Percentiles rank a stretch among this genome's conserved stretches.
phyloP scores from a whole-genome alignment of 2,113 vertebrate species.

The Myotis lucifugus region DNA sequence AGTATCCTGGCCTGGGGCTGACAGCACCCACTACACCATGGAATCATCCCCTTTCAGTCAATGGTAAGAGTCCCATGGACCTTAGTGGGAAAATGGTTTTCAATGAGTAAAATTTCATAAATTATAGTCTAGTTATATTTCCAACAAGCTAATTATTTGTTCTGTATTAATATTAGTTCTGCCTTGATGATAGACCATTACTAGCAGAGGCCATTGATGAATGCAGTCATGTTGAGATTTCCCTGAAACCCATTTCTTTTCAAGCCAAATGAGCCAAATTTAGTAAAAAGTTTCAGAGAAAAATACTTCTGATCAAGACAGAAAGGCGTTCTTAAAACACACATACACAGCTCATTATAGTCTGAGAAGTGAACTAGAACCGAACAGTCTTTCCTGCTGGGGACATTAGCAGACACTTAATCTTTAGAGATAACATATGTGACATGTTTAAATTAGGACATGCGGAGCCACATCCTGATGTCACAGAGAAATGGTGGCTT shows the following conservation, averaged over 20 bases:
- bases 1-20: background rate
- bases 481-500: background rate
- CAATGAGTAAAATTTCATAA: slow-evolving; percentile 35
- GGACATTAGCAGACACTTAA: background rate
- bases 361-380: background rate
- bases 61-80: background rate
- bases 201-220: slow-evolving; percentile 25
- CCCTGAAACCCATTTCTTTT: background rate
- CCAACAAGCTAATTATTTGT: slow-evolving; percentile 44
- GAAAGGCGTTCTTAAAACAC: background rate
- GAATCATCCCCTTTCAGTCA: background rate
- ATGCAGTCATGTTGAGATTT: background rate
- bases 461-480: background rate
- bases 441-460: slow-evolving; percentile 4
- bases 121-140: slow-evolving; percentile 36
- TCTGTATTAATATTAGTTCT: slow-evolving; percentile 51
- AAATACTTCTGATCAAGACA: slow-evolving; percentile 10
- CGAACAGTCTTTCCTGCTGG: background rate
- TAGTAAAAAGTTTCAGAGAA: background rate
- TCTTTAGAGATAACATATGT: slow-evolving; percentile 55
- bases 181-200: slow-evolving; percentile 17
- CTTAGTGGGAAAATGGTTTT: slow-evolving; percentile 7
- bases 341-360: background rate
- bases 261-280: background rate
- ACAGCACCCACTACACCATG: background rate